Conservation (phyloP, 2,888 invertebrate species). For the Drosophila imparisetae region DNA sequence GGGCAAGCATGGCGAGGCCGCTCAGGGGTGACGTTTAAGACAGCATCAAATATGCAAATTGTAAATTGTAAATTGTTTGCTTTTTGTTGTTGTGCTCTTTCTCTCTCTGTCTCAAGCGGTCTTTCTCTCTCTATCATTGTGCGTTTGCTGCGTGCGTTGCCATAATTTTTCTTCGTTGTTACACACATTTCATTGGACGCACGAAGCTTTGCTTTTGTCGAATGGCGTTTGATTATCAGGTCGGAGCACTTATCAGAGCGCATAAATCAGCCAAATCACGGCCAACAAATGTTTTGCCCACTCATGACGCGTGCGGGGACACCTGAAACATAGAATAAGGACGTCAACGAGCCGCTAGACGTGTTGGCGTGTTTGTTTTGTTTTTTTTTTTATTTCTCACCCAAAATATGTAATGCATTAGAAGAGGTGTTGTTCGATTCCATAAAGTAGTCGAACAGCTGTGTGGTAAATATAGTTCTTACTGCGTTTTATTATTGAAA, state of each 20-base stretch:
- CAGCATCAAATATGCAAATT: conserved; percentile 77
- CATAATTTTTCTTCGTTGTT: conserved; percentile 49
- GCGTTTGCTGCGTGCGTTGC: conserved; percentile 28
- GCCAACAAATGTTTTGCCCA: conserved; percentile 68
- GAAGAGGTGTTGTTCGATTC: not conserved
- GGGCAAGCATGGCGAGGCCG: not conserved
- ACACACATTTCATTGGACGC: conserved; percentile 56
- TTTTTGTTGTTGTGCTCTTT: conserved; percentile 24
- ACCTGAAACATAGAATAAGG: not conserved
- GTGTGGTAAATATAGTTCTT: not conserved
- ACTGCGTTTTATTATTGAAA: not conserved
- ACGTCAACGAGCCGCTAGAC: not conserved
- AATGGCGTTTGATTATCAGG: conserved; percentile 56
- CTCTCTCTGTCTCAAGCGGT: not conserved
- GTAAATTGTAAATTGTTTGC: conserved; percentile 49
- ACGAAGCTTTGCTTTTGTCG: conserved; percentile 32
- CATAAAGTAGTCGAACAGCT: conserved; percentile 3
- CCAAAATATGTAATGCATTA: not conserved
- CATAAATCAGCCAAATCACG: conserved; percentile 79
- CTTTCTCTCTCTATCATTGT: conserved; percentile 10
- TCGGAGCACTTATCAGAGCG: conserved; percentile 66
- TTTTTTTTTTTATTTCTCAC: not conserved
- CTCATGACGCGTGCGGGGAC: conserved; percentile 33
- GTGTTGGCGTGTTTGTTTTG: conserved; percentile 11
- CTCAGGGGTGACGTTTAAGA: conserved; percentile 44